These are phyloP conservation scores for Drosophila recens DNA, from an alignment of 2,888 invertebrate species.

Conservation along the genomic window DNA sequence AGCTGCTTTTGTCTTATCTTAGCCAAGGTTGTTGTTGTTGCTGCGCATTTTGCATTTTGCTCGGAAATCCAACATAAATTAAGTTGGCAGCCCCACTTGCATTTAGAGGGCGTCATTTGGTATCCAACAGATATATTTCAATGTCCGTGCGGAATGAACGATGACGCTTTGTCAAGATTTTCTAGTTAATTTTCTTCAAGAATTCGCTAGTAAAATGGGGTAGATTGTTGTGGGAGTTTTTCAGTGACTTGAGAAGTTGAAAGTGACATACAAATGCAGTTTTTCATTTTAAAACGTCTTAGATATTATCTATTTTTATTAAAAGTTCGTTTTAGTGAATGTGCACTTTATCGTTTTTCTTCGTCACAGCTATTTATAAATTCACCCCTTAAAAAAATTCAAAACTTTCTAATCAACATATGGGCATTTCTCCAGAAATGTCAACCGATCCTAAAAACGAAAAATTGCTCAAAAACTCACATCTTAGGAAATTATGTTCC, in stretches of 20 bases:
- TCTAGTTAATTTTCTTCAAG: constrained; percentile 48
- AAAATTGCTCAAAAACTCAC: too few species aligned
- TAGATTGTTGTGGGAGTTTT: background rate
- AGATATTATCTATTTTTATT: background rate
- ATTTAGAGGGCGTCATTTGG: constrained; percentile 27
- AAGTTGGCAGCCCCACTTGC: constrained; percentile 63
- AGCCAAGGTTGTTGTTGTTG: constrained; percentile 24
- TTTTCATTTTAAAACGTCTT: background rate
- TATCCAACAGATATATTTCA: constrained; percentile 50
- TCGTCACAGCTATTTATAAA: too few species aligned
- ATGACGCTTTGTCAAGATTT: constrained; percentile 59
- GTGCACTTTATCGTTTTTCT: too few species aligned
- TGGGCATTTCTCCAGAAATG: too few species aligned
- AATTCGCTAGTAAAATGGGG: background rate
- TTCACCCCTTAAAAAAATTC: background rate
- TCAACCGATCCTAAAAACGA: too few species aligned
- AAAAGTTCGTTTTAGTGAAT: background rate
- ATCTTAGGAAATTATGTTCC: too few species aligned
- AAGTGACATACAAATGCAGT: constrained; percentile 1
- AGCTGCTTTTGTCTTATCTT: constrained; percentile 14
- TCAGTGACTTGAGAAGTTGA: background rate
- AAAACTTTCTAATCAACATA: background rate
- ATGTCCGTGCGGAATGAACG: constrained; percentile 53
- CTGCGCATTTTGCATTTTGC: constrained; percentile 31
- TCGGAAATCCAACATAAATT: constrained; percentile 68